These are phyloP conservation scores for Crambe crambe DNA, from an alignment of 37 sponge, comb jelly and placozoan species.

Conservation along the genomic window DNA sequence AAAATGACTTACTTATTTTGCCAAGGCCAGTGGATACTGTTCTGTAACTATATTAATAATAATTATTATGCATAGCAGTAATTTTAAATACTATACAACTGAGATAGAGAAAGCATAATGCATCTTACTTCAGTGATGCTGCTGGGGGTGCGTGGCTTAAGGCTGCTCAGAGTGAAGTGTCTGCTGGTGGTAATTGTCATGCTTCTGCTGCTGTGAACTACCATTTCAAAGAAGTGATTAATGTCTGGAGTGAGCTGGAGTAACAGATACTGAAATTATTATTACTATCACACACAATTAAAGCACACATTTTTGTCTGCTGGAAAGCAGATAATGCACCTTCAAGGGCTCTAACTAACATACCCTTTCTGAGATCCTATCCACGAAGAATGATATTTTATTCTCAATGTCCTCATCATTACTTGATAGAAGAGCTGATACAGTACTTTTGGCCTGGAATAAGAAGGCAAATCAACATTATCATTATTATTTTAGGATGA, in stretches of 20 bases:
- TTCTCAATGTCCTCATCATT: constrained; percentile 41
- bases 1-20: background rate
- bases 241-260: constrained; percentile 16
- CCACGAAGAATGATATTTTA: constrained; percentile 18
- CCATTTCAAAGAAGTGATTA: background rate
- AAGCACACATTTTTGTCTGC: background rate
- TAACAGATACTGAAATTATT: background rate
- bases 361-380: constrained; percentile 9
- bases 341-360: background rate
- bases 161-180: background rate
- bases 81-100: background rate
- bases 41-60: background rate
- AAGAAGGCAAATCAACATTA: background rate
- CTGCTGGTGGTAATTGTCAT: too few species aligned
- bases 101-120: too few species aligned
- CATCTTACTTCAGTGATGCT: background rate
- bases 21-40: constrained; percentile 1
- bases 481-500: background rate
- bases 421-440: constrained; percentile 18
- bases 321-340: background rate
- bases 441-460: constrained; percentile 14
- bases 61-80: background rate
- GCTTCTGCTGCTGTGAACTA: background rate
- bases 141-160: background rate
- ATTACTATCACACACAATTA: background rate